These are phyloP conservation scores for Dione vanillae DNA, from an alignment of 2,888 invertebrate species.

Conservation along the genomic window DNA sequence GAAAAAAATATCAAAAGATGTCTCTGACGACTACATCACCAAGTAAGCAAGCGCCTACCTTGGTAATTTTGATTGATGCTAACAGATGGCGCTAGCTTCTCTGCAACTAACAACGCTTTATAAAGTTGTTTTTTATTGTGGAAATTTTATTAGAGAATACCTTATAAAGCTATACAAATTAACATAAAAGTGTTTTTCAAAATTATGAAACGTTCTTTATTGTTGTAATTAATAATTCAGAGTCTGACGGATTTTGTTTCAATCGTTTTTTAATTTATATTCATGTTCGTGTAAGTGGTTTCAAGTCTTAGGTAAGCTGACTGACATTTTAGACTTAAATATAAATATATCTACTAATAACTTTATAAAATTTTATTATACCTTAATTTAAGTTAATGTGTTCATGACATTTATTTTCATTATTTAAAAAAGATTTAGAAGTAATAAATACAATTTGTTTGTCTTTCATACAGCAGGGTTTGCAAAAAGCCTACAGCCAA, in stretches of 20 bases:
- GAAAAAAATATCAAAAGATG: conserved; percentile 47
- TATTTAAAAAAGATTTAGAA: no score
- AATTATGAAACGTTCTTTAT: background rate
- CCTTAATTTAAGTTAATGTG: no score
- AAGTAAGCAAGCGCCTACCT: conserved; percentile 7
- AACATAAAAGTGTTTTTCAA: background rate
- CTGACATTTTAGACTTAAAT: no score
- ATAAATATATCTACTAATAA: no score
- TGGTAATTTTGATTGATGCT: conserved; percentile 45
- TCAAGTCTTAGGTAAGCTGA: no score
- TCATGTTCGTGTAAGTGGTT: no score
- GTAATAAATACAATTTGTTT: background rate
- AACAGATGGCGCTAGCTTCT: conserved; percentile 50
- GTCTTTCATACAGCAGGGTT: no score
- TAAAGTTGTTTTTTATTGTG: background rate
- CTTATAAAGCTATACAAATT: background rate
- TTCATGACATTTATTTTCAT: no score
- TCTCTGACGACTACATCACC: conserved; percentile 47
- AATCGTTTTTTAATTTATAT: background rate
- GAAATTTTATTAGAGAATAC: background rate
- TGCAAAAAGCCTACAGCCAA: no score
- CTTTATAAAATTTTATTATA: no score
- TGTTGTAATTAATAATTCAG: background rate
- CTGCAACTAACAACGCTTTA: background rate
- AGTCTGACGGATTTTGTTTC: background rate